A percentile compares a stretch with the other conserved stretches of the same genome.
Evolutionary conservation across 2,113 vertebrate genomes (phyloP).

Genomic region (Microcebus jonahi): DNA sequence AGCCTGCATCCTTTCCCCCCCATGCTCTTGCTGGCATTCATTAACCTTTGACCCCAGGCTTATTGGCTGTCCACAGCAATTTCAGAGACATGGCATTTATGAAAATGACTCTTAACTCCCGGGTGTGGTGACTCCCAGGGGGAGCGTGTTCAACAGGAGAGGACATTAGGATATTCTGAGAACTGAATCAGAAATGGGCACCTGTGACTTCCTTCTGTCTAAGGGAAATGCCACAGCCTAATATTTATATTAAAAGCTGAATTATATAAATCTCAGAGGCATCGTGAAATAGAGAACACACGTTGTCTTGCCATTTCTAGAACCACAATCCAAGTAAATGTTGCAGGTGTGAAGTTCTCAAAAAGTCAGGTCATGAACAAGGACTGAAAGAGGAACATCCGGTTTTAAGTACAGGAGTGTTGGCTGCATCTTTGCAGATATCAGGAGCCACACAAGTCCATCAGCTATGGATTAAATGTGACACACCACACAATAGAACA

Average conservation of each 20-base stretch:
- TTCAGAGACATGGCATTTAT: not conserved
- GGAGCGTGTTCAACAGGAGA: not conserved
- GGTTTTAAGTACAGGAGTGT: not conserved
- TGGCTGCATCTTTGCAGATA: not conserved
- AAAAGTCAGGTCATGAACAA: not conserved
- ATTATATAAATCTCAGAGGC: not conserved
- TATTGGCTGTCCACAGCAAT: not conserved
- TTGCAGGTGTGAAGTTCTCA: not conserved
- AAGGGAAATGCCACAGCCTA: not conserved
- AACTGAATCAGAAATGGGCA: not conserved
- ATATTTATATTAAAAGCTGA: not conserved
- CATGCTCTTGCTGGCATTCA: not conserved
- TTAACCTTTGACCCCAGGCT: not conserved
- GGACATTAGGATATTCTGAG: not conserved
- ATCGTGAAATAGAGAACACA: not conserved
- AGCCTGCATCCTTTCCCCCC: not conserved
- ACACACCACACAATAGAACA: not conserved
- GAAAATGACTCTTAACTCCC: not conserved
- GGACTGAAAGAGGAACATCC: not conserved
- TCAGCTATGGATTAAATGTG: not conserved
- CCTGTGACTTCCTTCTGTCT: not conserved
- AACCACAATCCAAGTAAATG: not conserved
- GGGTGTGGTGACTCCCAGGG: not conserved
- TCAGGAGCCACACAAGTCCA: not conserved
- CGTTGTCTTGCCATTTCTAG: not conserved